Evolutionary conservation across 2,113 vertebrate genomes (phyloP), one percentile per base, ranked within the genome.

Genomic region (Spheniscus mendiculus): DNA sequence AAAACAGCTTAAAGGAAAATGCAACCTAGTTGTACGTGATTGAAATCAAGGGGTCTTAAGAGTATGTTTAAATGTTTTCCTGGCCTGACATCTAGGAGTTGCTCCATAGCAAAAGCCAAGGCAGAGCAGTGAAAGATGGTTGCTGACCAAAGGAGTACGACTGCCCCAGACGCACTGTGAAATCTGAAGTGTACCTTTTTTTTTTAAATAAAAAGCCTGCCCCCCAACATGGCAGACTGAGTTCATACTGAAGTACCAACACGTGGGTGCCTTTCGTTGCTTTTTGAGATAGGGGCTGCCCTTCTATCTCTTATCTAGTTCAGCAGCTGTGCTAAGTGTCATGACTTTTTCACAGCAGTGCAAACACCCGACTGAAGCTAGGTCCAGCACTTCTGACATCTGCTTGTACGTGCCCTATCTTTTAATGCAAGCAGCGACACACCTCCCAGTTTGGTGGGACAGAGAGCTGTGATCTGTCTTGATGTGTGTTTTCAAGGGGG

Each of bases 1-100:
- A 92, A 80, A 42, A 56, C 2, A n/a, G 6, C 12, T 67, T 45
- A 63, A 76, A 63, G 20, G 11, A 77, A 44, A 78, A 58, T 25
- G 11, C 4, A 49, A 56, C 63, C 2, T 34, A 2, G 0, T 15
- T 83, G 47, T 50, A 59, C 2, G 1, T 69, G 6, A 21, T 40
- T 67, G 58, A 80, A 76, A 83, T 86, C 17, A 72, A 76, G 14
- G 10, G 8, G 8, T 73, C 17, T 50, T 83, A 72, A 47, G 52
- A 67, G 23, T 42, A 38, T 9, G 5, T 58, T 70, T n/a, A 62
- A 52, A 30, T 29, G 62, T 44, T 82, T 86, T 67, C 32, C 38
- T 83, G 34, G 9, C 5, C n/a, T 67, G 58, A 67, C 0, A 2
- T 30, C 36, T 36, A 67, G 42, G 38, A 71, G 44, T 50, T 80